Evolutionary conservation across 2,888 invertebrate species (phyloP).

Genomic region (Meloe dianella): DNA sequence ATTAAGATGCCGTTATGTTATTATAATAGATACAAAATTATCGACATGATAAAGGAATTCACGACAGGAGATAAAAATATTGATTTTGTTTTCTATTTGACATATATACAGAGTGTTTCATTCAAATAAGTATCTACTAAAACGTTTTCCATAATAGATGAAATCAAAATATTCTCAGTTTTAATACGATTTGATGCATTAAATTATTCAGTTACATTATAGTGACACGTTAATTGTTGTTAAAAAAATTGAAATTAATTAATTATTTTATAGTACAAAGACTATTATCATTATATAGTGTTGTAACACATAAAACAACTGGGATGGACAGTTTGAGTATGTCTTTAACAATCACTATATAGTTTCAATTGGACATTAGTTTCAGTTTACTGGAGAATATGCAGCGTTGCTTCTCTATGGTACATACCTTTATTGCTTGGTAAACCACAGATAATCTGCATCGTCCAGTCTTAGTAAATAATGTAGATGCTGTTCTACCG

Average conservation of each 20-base stretch:
- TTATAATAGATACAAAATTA: constrained; percentile 2
- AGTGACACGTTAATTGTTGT: too few species aligned
- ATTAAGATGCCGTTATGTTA: constrained; percentile 2
- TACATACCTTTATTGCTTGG: constrained; percentile 41
- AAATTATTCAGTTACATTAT: too few species aligned
- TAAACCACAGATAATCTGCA: constrained; percentile 46
- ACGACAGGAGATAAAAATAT: background rate
- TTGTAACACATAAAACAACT: constrained; percentile 19
- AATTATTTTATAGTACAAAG: background rate
- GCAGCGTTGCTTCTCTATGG: constrained; percentile 28
- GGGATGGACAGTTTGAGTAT: constrained; percentile 19
- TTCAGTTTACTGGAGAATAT: constrained; percentile 39
- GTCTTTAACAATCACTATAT: constrained; percentile 30
- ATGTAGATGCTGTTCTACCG: constrained; percentile 32
- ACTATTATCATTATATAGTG: constrained; percentile 7
- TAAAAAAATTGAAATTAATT: too few species aligned
- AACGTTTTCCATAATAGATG: too few species aligned
- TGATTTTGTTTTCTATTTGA: background rate
- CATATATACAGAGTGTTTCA: background rate
- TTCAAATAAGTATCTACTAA: too few species aligned
- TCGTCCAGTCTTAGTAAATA: constrained; percentile 45
- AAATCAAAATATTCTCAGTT: too few species aligned
- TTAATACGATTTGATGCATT: too few species aligned
- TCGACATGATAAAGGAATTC: background rate
- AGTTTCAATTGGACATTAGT: constrained; percentile 34